A percentile compares a stretch with the other conserved stretches of the same genome.
phyloP scores from a whole-genome alignment of 2,888 invertebrate genomes.

The Melipona beecheii region DNA sequence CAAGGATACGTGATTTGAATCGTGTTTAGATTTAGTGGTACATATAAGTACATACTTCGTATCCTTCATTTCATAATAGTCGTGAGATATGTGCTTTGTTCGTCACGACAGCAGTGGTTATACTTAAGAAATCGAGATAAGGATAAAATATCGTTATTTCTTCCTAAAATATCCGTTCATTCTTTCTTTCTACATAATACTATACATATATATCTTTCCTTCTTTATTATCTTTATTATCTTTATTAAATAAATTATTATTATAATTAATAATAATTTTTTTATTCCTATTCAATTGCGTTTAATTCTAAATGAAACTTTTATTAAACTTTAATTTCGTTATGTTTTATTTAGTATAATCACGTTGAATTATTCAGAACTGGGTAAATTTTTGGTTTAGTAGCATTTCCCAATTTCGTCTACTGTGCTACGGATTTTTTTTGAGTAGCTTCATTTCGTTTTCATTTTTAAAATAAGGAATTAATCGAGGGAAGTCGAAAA shows the following conservation, averaged over 20 bases:
- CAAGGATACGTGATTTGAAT: background rate
- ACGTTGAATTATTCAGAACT: background rate
- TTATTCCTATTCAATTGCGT: background rate
- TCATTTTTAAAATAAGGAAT: no score
- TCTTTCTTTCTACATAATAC: background rate
- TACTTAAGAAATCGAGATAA: background rate
- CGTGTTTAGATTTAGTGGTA: background rate
- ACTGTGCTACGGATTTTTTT: no score
- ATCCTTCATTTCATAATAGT: slow-evolving; percentile 6
- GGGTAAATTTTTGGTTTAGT: background rate
- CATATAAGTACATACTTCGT: background rate
- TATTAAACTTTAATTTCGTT: background rate
- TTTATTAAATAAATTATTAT: no score
- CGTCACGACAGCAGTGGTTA: slow-evolving; percentile 10
- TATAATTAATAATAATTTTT: no score
- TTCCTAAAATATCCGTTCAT: background rate
- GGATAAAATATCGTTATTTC: background rate
- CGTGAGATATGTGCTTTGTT: slow-evolving; percentile 7
- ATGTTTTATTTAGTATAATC: background rate
- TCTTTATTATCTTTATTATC: no score
- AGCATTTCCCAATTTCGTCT: no score
- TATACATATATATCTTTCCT: background rate
- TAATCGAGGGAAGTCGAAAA: no score
- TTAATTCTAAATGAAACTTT: background rate
- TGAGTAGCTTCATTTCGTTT: no score